Conservation (phyloP, 2,888 invertebrate species). For the Macroteleia sp. region DNA sequence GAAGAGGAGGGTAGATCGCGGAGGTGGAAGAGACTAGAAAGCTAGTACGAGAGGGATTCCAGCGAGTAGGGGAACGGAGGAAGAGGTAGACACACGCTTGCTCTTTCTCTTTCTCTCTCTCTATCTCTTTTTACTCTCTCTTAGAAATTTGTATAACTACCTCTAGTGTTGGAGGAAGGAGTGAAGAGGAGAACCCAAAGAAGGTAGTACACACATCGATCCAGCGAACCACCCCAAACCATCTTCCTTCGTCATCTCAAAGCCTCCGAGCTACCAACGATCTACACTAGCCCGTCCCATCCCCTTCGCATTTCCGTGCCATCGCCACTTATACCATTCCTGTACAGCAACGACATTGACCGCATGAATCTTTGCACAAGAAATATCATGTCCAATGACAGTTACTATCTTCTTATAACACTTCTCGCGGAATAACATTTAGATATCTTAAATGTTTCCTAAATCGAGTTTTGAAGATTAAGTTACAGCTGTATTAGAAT, state of each 20-base stretch:
- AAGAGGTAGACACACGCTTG: slow-evolving; percentile 77
- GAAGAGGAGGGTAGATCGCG: slow-evolving; percentile 65
- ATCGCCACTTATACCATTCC: slow-evolving; percentile 19
- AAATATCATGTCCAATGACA: not conserved
- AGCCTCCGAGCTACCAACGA: slow-evolving; percentile 66
- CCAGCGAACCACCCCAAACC: slow-evolving; percentile 75
- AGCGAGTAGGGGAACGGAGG: slow-evolving; percentile 56
- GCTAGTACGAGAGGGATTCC: slow-evolving; percentile 58
- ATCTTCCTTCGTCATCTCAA: slow-evolving; percentile 78
- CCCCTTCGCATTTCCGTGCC: slow-evolving; percentile 5
- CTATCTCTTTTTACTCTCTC: slow-evolving; percentile 71
- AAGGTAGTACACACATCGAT: slow-evolving; percentile 81
- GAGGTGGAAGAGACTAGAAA: slow-evolving; percentile 66
- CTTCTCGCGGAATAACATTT: too few species aligned
- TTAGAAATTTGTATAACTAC: slow-evolving; percentile 84
- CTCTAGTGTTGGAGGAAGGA: slow-evolving; percentile 76
- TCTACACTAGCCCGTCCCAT: slow-evolving; percentile 15
- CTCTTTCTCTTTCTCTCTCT: slow-evolving; percentile 5
- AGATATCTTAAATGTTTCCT: too few species aligned
- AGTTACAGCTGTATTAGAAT: too few species aligned
- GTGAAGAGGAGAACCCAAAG: slow-evolving; percentile 61
- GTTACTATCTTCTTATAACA: too few species aligned
- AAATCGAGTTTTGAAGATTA: too few species aligned
- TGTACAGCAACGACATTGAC: slow-evolving; percentile 13
- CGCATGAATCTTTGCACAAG: not conserved